Base-by-base conservation (phyloP, 2,888 invertebrate genomes). In the Protonemura montana region DNA sequence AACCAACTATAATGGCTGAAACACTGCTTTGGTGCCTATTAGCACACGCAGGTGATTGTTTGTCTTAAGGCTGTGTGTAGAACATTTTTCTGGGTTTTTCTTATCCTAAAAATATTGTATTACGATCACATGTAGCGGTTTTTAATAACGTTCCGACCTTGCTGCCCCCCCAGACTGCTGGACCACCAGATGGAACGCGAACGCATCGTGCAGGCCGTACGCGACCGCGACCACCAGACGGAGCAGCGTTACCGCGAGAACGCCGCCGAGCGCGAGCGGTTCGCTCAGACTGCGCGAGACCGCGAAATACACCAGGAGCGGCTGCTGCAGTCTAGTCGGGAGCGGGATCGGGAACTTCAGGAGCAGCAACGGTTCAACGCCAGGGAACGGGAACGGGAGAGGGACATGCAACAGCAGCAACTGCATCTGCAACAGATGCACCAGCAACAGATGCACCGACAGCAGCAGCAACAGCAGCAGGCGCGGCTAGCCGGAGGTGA, bases 321-420 rank as follows among this genome's bases (percentile, higher is more conserved):
- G 27, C 3, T 83, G n/a, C 82, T 25, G 42, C 82, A 42, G 27
- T 29, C 87, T 85, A 42, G 35, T 10, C 89, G 90, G 89, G 90
- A 59, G 13, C 59, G 59, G 16, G 59, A 59, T 21, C 91, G 91
- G 83, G 90, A 90, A 77, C 90, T n/a, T n/a, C n/a, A n/a, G n/a
- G n/a, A n/a, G n/a, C n/a, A n/a, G n/a, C n/a, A n/a, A n/a, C n/a
- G n/a, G n/a, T n/a, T n/a, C n/a, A n/a, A n/a, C n/a, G n/a, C n/a
- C n/a, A n/a, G 90, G 27, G 88, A 90, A 25, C 91, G 88, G 89
- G 91, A 91, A 81, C 89, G 91, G 27, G 90, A 91, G 30, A 90
- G 90, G n/a, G 91, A 91, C 41, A 89, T 90, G 35, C 91, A 91
- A 10, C 91, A 91, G 76, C 91, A 92, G 27, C 86, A 78, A 7